Evolutionary conservation across 2,797 vertebrate genomes (phyloP).

Genomic region (Chanos chanos): DNA sequence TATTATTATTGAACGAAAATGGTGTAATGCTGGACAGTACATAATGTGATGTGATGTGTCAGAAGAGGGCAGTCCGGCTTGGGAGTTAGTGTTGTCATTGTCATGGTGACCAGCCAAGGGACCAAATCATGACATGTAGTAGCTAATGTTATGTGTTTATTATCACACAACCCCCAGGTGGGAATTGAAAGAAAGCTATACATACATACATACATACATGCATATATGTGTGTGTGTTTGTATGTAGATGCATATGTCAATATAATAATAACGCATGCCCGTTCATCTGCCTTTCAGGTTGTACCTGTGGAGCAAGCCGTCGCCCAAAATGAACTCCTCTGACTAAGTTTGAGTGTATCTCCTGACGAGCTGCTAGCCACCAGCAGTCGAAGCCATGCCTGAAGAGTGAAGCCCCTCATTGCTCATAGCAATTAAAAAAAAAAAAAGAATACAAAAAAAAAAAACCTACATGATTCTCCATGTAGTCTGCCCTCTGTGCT

Average conservation of each 20-base stretch:
- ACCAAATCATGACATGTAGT: no score
- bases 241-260: neutral
- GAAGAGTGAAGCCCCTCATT: slow-evolving; percentile 80
- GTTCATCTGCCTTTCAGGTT: slow-evolving; percentile 74
- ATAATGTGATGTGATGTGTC: no score
- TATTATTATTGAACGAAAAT: no score
- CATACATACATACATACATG: no score
- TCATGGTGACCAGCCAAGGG: no score
- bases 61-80: no score
- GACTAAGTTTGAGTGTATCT: slow-evolving; percentile 76
- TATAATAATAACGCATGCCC: slow-evolving; percentile 16
- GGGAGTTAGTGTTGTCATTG: no score
- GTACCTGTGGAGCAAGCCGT: slow-evolving; percentile 81
- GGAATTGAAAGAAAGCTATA: no score
- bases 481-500: slow-evolving; percentile 78
- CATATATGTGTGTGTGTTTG: neutral
- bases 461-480: slow-evolving; percentile 79
- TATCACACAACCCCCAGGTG: no score
- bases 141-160: no score
- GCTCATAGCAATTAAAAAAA: slow-evolving; percentile 78
- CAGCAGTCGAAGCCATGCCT: slow-evolving; percentile 81
- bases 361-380: slow-evolving; percentile 77
- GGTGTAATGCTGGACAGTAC: no score
- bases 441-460: slow-evolving; percentile 46
- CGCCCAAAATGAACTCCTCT: slow-evolving; percentile 83